Conservation (phyloP, 2,113 vertebrate species). For the Turdus rufiventris region DNA sequence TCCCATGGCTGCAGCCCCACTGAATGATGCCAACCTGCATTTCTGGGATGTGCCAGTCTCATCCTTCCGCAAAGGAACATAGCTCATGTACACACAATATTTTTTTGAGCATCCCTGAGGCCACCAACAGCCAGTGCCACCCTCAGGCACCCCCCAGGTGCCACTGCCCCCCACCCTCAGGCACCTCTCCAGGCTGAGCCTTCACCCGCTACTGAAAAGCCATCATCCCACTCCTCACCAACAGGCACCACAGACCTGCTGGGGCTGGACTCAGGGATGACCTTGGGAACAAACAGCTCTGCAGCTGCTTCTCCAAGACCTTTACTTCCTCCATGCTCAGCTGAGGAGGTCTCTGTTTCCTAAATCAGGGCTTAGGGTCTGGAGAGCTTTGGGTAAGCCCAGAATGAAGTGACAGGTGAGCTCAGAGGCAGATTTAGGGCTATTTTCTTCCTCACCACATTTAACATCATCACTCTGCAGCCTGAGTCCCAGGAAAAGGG, state of each 20-base stretch:
- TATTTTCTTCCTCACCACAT: neutral
- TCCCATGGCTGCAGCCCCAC: neutral
- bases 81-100: accelerated
- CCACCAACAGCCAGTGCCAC: neutral
- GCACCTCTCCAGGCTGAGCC: neutral
- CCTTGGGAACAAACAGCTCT: neutral
- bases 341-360: neutral
- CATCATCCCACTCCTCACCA: neutral
- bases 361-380: neutral
- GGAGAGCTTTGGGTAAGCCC: neutral
- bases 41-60: neutral
- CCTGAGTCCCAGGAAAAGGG: neutral
- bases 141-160: accelerated
- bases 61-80: accelerated
- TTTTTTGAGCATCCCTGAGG: accelerated
- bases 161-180: too few species aligned
- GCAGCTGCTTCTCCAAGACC: neutral
- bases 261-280: neutral
- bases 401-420: neutral
- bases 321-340: neutral
- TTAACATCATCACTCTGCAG: neutral
- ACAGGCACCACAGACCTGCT: neutral
- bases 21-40: accelerated
- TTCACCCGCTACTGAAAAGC: accelerated
- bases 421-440: neutral